Evolutionary conservation across 2,888 invertebrate genomes (phyloP), one percentile per base, ranked within the genome.

Genomic region (Hypsopygia costalis): DNA sequence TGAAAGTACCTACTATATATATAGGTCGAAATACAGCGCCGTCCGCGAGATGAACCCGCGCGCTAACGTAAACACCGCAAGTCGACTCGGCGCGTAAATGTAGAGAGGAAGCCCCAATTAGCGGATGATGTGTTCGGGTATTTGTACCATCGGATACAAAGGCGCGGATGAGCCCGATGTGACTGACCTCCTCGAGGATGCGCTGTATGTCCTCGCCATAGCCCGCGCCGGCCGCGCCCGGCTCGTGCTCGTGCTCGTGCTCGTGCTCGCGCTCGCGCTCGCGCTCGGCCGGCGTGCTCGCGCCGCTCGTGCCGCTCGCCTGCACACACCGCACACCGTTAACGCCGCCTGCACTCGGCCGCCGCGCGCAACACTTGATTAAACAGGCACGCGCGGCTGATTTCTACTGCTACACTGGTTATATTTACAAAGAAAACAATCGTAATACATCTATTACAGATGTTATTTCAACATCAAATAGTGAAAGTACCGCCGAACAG

Each of bases 221-320:
- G 25, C 8, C 7, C 6, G 6, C 5, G 25, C 7, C 8, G 3
- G 25, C 2, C 25, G 25, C 7, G 25, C 8, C 36, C 47, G 47
- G 44, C 56, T 64, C 6, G 77, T 69, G 52, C 63, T n/a, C 74
- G 30, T 46, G 52, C 58, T 72, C 16, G 16, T 16, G 5, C 25
- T 3, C 25, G 3, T 6, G 25, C 8, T 35, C 47, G 47, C 4
- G 43, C 55, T 21, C 21, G 4, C 69, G 52, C 63, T 16, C 74
- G 30, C 39, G 29, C 20, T 46, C 35, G 33, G 4, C 8, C 25
- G 25, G 25, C 25, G 3, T 6, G 25, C 8, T 35, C 47, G 47
- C 4, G 43, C 55, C 69, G 52, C 63, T 16, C 74, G 30, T 46
- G 39, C 16, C 39, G 29, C 20, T 46, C 35, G 33, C 35, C 41